Percentiles rank a stretch among this genome's conserved stretches.
Evolutionary conservation across 2,888 invertebrate species (phyloP).

Genomic region (Cerastoderma edule): DNA sequence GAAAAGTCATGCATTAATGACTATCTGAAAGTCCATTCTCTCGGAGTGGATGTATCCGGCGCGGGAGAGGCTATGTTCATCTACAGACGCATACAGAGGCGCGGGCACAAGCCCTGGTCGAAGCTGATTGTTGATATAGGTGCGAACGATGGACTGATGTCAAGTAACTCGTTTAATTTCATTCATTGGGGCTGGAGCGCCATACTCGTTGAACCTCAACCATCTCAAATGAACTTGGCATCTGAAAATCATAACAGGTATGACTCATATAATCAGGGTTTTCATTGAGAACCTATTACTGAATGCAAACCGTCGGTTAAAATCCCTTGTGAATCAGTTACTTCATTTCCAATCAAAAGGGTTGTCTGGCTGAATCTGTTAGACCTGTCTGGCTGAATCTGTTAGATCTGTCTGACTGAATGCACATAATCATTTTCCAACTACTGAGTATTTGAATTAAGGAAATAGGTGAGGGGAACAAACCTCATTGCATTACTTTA

Average conservation of each 20-base stretch:
- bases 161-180: conserved; percentile 78
- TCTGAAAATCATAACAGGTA: conserved; percentile 68
- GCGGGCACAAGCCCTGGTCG: conserved; percentile 34
- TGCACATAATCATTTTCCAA: too few relatives aligned
- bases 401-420: too few relatives aligned
- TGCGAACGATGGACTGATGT: conserved; percentile 76
- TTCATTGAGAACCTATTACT: too few relatives aligned
- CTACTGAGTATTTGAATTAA: too few relatives aligned
- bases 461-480: too few relatives aligned
- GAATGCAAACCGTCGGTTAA: too few relatives aligned
- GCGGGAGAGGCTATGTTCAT: conserved; percentile 72
- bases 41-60: conserved; percentile 75
- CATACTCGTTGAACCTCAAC: conserved; percentile 76
- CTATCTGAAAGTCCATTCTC: conserved; percentile 27
- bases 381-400: too few relatives aligned
- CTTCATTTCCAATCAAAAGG: too few relatives aligned
- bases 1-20: conserved; percentile 15
- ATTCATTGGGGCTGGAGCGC: conserved; percentile 78
- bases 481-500: too few relatives aligned
- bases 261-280: too few relatives aligned
- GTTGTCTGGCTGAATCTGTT: too few relatives aligned
- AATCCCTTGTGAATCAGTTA: too few relatives aligned
- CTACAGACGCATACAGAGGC: conserved; percentile 61
- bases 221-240: conserved; percentile 65
- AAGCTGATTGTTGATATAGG: conserved; percentile 75